Evolutionary conservation across 2,888 invertebrate genomes (phyloP), one percentile per base, ranked within the genome.

Genomic region (Drosophila stalkeri): DNA sequence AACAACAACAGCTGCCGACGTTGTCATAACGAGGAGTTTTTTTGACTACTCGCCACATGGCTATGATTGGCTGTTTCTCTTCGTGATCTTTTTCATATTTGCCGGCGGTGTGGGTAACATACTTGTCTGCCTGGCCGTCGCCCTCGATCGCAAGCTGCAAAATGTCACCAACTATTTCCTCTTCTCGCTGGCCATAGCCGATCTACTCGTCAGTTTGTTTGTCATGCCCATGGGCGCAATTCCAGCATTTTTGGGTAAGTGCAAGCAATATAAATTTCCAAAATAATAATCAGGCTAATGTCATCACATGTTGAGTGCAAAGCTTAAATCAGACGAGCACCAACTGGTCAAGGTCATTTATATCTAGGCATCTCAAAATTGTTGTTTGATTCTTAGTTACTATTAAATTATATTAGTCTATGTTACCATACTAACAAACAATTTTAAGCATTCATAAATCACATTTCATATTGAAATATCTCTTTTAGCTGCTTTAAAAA

Each of bases 141-240:
- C 96, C 74, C 94, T 98, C 91, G 99, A 99, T 94, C 95, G 97
- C 74, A 95, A 97, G 86, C 94, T 99, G 74, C 98, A 99, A 93
- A 99, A 98, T 93, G 97, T 98, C 79, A 99, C 99, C 77, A 99
- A 99, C 94, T 98, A 98, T 94, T 99, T 99, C 93, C 94, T 99
- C 75, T 94, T 98, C 87, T 98, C 98, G 27, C 93, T 99, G 92
- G 98, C 98, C 51, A 96, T 98, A 63, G 98, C 99, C 61, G 99
- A 99, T 94, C 94, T 99, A 68, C 94, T 99, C 75, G 98, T 99
- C 91, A 98, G 98, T 90, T 93, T 98, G 75, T 96, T 98, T 91
- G 99, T 99, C 65, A 99, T 99, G 99, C 99, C 99, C 5, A 95
- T 98, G 92, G 98, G 98, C 71, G 98, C 99, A 43, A 96, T 98